Base-by-base conservation (phyloP, 1,140 invertebrate species). In the Euwallacea similis region DNA sequence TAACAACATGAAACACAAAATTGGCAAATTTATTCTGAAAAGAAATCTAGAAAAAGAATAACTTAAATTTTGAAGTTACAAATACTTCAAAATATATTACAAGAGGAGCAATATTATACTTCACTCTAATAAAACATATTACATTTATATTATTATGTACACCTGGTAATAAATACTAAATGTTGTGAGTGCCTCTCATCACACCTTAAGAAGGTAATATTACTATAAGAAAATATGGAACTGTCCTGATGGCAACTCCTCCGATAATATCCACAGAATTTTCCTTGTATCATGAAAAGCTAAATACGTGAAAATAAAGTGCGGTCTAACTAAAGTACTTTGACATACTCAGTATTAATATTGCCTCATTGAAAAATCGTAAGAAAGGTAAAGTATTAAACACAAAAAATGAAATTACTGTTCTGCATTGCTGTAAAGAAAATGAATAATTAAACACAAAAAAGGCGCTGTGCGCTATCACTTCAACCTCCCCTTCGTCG, bases 381-480 rank as follows among this genome's bases (percentile, higher is more conserved):
- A 64, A 21, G 16, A 62, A 71, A 46, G 9, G 11, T 71, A 58
- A 46, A 44, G 50, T 55, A 64, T 15, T 15, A 41, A 47, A 42
- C n/a, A 59, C 16, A 44, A 8, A 21, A 33, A 71, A 16, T 64
- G 43, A 7, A 11, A 7, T 55, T 50, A 50, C 9, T 62, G 7
- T 63, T 53, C 60, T 68, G 33, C 59, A 63, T 10, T 15, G 41
- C 42, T 54, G 43, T 13, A 21, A 69, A 61, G 15, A 43, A 69
- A 46, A 10, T 42, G 43, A 59, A 65, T 41, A 16, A 59, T 21
- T 13, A 58, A 71, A 69, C 56, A 68, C 9, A 63, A 73, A 74
- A 70, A 65, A 69, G 67, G 73, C 73, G 67, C 64, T 62, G 63
- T 21, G 73, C 73, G 73, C 73, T 74, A 74, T 74, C 73, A 74